Conservation (phyloP, 2,113 vertebrate species). For the Megaleporinus macrocephalus region DNA sequence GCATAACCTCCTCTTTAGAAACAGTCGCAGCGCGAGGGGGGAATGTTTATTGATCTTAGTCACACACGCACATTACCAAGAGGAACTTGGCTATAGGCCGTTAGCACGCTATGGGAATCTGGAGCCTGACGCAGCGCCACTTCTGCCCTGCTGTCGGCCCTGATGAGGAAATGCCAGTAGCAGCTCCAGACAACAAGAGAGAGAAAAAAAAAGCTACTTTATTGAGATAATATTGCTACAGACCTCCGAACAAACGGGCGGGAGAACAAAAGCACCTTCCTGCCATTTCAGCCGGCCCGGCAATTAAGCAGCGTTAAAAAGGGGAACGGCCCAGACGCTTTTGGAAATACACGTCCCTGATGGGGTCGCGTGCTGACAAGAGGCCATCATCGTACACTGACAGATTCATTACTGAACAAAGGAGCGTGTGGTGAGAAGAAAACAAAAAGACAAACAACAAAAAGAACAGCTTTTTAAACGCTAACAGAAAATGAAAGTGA, state of each 20-base stretch:
- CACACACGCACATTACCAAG: slow-evolving; percentile 80
- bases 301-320: slow-evolving; percentile 8
- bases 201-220: neutral
- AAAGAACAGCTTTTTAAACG: too few relatives aligned
- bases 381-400: neutral
- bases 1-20: slow-evolving; percentile 71
- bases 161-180: slow-evolving; percentile 22
- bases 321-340: neutral
- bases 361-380: neutral
- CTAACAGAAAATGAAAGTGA: too few relatives aligned
- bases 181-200: slow-evolving; percentile 17
- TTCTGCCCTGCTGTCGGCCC: slow-evolving; percentile 34
- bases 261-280: slow-evolving; percentile 6
- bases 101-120: slow-evolving; percentile 82
- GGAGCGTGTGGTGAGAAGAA: neutral
- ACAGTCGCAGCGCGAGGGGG: slow-evolving; percentile 63
- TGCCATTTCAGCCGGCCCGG: slow-evolving; percentile 2
- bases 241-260: neutral
- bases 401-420: neutral
- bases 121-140: slow-evolving; percentile 40
- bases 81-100: slow-evolving; percentile 76
- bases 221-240: neutral
- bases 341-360: slow-evolving; percentile 12
- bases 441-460: neutral
- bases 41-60: slow-evolving; percentile 86